phyloP scores from a whole-genome alignment of 2,797 vertebrate genomes.

The Channa striata region DNA sequence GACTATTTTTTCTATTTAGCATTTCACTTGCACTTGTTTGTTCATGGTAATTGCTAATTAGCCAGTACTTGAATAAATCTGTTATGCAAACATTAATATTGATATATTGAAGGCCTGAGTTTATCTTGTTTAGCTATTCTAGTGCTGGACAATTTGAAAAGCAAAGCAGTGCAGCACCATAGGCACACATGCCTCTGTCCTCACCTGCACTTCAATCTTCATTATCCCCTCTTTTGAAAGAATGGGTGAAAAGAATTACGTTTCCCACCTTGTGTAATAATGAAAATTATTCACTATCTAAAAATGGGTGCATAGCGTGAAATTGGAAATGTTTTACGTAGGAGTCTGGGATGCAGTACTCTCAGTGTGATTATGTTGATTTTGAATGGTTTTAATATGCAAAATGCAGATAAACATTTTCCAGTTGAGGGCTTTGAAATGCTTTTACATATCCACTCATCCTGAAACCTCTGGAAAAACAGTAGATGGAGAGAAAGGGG shows the following conservation, averaged over 20 bases:
- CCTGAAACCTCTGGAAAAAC: constrained; percentile 63
- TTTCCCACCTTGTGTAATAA: constrained; percentile 66
- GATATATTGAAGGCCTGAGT: constrained; percentile 24
- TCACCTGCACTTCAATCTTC: constrained; percentile 64
- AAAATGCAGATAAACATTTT: constrained; percentile 73
- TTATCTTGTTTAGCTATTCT: constrained; percentile 34
- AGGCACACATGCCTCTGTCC: constrained; percentile 28
- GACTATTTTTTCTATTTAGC: constrained; percentile 31
- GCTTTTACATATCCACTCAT: constrained; percentile 65
- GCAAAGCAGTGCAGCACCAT: constrained; percentile 25
- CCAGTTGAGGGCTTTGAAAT: constrained; percentile 68
- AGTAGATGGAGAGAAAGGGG: constrained; percentile 37
- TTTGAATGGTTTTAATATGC: constrained; percentile 75
- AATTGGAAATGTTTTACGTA: constrained; percentile 80
- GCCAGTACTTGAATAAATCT: constrained; percentile 32
- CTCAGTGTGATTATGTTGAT: constrained; percentile 69
- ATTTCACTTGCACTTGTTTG: constrained; percentile 44
- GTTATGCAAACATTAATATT: not conserved
- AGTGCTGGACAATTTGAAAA: constrained; percentile 29
- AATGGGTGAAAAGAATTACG: constrained; percentile 67
- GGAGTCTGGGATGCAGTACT: constrained; percentile 62
- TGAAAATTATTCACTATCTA: constrained; percentile 77
- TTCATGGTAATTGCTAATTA: constrained; percentile 51
- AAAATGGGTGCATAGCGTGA: constrained; percentile 74
- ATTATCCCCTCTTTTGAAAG: constrained; percentile 67